Conservation (phyloP, 2,113 vertebrate species). For the Pachyramphus minor region DNA sequence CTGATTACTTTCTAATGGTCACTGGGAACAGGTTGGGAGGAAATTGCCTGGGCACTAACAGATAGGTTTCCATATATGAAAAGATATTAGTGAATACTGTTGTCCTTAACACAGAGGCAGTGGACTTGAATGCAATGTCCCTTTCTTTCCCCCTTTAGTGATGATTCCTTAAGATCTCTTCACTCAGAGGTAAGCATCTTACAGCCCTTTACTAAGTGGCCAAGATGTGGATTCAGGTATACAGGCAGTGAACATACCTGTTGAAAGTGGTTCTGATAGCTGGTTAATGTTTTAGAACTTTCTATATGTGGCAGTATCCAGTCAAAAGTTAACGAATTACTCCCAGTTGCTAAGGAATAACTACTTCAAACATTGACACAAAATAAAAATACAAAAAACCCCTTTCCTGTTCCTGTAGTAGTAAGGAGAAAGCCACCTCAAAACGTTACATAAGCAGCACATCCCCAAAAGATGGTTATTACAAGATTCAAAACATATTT, state of each 20-base stretch:
- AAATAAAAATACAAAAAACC: not conserved
- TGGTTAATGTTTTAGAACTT: not conserved
- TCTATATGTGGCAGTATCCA: not conserved
- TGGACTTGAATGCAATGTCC: not conserved
- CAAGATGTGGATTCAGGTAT: not conserved
- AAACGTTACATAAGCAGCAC: fast-evolving
- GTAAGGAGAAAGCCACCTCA: not conserved
- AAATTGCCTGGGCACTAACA: not conserved
- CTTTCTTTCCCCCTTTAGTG: not conserved
- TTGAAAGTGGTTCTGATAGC: not conserved
- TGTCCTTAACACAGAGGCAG: not conserved
- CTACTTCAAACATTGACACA: not conserved
- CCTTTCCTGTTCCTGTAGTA: not conserved
- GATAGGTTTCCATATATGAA: not conserved
- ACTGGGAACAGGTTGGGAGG: not conserved
- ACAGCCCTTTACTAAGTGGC: not conserved
- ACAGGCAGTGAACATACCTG: not conserved
- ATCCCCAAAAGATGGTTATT: not conserved
- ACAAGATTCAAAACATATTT: not conserved
- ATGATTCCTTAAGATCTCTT: not conserved
- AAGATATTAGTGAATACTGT: not conserved
- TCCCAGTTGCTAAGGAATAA: not conserved
- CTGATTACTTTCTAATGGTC: not conserved
- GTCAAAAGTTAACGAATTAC: not conserved
- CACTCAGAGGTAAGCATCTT: not conserved